phyloP scores from a whole-genome alignment of 2,797 vertebrate species.

The Eutrigla gurnardus region DNA sequence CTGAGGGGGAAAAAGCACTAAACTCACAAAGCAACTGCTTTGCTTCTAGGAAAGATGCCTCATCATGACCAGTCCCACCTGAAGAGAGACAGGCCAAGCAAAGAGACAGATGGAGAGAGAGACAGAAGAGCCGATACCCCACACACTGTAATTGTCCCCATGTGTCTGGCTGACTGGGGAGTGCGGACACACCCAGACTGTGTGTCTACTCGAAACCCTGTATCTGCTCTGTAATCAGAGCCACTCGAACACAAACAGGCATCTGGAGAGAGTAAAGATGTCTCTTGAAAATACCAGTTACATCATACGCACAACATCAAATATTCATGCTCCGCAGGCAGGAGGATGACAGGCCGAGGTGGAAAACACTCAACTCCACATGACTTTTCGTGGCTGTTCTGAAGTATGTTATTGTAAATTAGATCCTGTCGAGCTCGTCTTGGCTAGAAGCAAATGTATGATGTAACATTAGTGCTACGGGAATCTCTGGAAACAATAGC shows the following conservation, averaged over 20 bases:
- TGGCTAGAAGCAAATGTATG: background rate
- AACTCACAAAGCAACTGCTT: constrained; percentile 18
- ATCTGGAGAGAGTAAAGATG: constrained; percentile 61
- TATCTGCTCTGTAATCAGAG: constrained; percentile 78
- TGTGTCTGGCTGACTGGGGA: constrained; percentile 61
- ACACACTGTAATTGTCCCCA: constrained; percentile 77
- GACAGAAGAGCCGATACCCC: constrained; percentile 56
- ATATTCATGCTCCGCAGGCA: constrained; percentile 59
- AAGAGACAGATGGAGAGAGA: constrained; percentile 36
- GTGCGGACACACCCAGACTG: constrained; percentile 71
- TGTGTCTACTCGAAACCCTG: constrained; percentile 52
- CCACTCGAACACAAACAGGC: constrained; percentile 56
- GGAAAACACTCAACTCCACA: constrained; percentile 7
- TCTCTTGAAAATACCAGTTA: constrained; percentile 55
- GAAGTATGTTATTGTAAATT: constrained; percentile 6
- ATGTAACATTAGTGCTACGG: background rate
- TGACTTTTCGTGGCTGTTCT: constrained; percentile 18
- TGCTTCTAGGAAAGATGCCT: constrained; percentile 28
- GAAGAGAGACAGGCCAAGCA: constrained; percentile 27
- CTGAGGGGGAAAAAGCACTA: background rate
- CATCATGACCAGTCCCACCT: constrained; percentile 40
- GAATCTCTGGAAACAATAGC: background rate
- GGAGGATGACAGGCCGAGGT: constrained; percentile 23
- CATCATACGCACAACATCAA: constrained; percentile 59
- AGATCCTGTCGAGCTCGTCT: constrained; percentile 5